These are phyloP conservation scores for Eupristina koningsbergeri DNA, from an alignment of 1,140 invertebrate species.

Conservation along the genomic window DNA sequence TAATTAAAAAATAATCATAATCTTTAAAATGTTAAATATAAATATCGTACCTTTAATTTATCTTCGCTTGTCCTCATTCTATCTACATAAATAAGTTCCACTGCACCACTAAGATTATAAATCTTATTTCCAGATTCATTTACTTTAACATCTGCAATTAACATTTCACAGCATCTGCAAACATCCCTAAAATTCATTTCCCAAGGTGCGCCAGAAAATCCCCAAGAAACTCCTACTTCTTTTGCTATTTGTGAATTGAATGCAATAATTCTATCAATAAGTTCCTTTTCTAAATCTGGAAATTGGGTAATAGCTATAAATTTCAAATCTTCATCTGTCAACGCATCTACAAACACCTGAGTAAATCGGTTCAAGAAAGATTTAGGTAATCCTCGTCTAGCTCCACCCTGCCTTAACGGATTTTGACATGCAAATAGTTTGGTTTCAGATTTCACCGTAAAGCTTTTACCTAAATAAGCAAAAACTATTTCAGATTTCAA, in stretches of 20 bases:
- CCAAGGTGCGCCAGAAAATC: conserved; percentile 88
- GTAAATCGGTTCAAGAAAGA: conserved; percentile 99
- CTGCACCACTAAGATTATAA: conserved; percentile 78
- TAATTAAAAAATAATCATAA: too few species aligned
- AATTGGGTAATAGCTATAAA: conserved; percentile 77
- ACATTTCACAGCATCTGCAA: conserved; percentile 90
- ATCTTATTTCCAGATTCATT: conserved; percentile 53
- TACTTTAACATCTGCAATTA: conserved; percentile 56
- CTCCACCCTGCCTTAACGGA: conserved; percentile 96
- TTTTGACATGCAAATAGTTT: conserved; percentile 98
- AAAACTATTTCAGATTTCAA: neutral
- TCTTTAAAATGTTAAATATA: neutral
- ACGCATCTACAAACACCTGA: conserved; percentile 91
- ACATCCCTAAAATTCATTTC: conserved; percentile 98
- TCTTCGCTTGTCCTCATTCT: conserved; percentile 85
- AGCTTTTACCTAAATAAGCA: conserved; percentile 76
- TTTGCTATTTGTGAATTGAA: conserved; percentile 84
- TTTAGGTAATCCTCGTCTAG: conserved; percentile 93
- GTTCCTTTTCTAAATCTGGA: conserved; percentile 71
- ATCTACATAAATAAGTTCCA: conserved; percentile 85
- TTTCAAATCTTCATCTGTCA: conserved; percentile 84
- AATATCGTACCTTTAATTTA: conserved; percentile 75
- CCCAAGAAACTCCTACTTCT: conserved; percentile 81
- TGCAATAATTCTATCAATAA: conserved; percentile 83
- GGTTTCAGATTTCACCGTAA: conserved; percentile 84